These are phyloP conservation scores for Hypselothyrea guttata DNA, from an alignment of 2,888 invertebrate species.

Conservation along the genomic window DNA sequence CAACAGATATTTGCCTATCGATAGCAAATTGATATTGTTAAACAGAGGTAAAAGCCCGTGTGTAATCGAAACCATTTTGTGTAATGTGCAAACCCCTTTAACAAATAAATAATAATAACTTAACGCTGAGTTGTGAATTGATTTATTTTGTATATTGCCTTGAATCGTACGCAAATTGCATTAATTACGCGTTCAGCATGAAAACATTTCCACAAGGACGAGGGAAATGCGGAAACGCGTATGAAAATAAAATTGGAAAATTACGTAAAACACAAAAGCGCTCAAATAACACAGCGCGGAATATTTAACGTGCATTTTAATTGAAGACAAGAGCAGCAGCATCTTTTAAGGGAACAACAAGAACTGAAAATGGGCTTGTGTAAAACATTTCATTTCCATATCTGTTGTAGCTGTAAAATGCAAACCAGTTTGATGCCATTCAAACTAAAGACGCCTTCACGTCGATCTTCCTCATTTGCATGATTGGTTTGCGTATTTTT, in stretches of 20 bases:
- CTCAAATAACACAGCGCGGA: background rate
- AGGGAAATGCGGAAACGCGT: background rate
- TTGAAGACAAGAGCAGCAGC: background rate
- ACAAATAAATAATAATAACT: background rate
- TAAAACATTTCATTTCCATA: background rate
- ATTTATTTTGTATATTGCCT: constrained; percentile 5
- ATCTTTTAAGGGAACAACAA: constrained; percentile 1
- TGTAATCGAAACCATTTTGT: background rate
- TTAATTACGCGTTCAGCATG: background rate
- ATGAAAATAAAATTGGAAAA: background rate
- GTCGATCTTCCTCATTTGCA: background rate
- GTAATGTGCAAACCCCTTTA: too few relatives aligned
- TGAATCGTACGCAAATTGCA: background rate
- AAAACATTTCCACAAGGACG: background rate
- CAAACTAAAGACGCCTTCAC: too few relatives aligned
- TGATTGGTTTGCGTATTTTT: too few relatives aligned
- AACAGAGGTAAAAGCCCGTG: too few relatives aligned
- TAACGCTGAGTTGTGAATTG: constrained; percentile 1
- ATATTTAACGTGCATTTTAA: constrained; percentile 15
- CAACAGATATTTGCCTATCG: background rate
- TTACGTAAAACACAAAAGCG: background rate
- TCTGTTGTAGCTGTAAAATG: background rate
- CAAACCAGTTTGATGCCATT: too few relatives aligned
- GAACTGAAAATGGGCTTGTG: constrained; percentile 5
- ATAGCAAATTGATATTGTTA: too few relatives aligned